Percentiles rank a stretch among this genome's conserved stretches.
These are phyloP conservation scores for zebrafish (Danio rerio) DNA, from an alignment of 2,113 vertebrate species.

Conservation along the genomic window DNA sequence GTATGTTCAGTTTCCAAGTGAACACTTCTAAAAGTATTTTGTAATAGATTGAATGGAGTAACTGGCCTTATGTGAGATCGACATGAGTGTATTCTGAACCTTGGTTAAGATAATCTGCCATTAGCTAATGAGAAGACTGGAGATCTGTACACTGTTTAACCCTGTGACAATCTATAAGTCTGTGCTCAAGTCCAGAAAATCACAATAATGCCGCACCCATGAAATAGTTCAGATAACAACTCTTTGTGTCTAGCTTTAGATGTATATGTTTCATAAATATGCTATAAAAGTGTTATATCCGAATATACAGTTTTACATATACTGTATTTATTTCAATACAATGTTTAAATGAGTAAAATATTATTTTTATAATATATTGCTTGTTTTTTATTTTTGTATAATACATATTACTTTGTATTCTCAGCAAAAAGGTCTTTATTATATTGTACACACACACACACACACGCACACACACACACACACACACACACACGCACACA, in stretches of 20 bases:
- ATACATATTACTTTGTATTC: too few relatives aligned
- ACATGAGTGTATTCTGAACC: neutral
- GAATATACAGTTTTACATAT: too few relatives aligned
- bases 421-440: too few relatives aligned
- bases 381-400: too few relatives aligned
- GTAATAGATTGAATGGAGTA: neutral
- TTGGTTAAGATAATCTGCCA: neutral
- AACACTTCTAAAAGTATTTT: neutral
- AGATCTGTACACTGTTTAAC: slow-evolving; percentile 36
- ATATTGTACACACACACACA: too few relatives aligned
- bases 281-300: too few relatives aligned
- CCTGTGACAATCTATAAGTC: slow-evolving; percentile 25
- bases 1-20: neutral
- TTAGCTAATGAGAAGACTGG: slow-evolving; percentile 43
- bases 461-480: too few relatives aligned
- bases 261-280: too few relatives aligned
- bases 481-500: too few relatives aligned
- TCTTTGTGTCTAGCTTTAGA: neutral
- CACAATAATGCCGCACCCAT: neutral
- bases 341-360: too few relatives aligned
- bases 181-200: slow-evolving; percentile 19
- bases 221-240: neutral
- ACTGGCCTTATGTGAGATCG: neutral
- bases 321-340: too few relatives aligned
- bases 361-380: too few relatives aligned